Conservation (phyloP, 1,140 invertebrate species). For the Sarcophaga bullata region DNA sequence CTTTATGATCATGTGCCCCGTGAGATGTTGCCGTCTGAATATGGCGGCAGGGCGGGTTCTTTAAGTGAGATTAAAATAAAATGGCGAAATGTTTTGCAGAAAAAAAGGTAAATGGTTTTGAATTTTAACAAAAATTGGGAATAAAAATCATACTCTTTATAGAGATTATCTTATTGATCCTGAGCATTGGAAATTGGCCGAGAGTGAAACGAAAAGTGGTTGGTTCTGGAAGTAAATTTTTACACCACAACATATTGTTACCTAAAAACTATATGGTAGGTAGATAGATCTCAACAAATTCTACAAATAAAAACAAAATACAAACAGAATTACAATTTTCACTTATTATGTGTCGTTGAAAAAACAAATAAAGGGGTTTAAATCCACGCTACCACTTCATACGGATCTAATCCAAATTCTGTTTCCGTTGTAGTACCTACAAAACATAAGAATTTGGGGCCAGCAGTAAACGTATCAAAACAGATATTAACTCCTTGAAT, state of each 20-base stretch:
- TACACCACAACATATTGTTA: no score
- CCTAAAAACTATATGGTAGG: neutral
- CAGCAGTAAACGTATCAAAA: no score
- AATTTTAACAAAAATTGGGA: neutral
- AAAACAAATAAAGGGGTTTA: no score
- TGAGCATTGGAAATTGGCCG: conserved; percentile 51
- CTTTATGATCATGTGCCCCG: conserved; percentile 71
- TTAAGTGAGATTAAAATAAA: conserved; percentile 69
- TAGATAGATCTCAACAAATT: neutral
- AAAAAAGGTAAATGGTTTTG: conserved; percentile 51
- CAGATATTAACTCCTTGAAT: no score
- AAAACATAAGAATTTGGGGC: no score
- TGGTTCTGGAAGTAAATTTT: neutral
- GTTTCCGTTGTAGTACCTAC: no score
- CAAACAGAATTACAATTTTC: no score
- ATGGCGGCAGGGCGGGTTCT: conserved; percentile 72
- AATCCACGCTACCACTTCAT: no score
- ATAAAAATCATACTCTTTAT: neutral
- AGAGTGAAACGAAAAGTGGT: conserved; percentile 43
- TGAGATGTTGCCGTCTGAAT: conserved; percentile 73
- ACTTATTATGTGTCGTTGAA: no score
- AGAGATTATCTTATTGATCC: conserved; percentile 58
- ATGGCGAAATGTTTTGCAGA: conserved; percentile 65
- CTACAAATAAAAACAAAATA: neutral
- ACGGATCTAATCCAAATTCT: no score